Evolutionary conservation across 1,140 invertebrate species (phyloP).

Genomic region (Laodelphax striatellus): DNA sequence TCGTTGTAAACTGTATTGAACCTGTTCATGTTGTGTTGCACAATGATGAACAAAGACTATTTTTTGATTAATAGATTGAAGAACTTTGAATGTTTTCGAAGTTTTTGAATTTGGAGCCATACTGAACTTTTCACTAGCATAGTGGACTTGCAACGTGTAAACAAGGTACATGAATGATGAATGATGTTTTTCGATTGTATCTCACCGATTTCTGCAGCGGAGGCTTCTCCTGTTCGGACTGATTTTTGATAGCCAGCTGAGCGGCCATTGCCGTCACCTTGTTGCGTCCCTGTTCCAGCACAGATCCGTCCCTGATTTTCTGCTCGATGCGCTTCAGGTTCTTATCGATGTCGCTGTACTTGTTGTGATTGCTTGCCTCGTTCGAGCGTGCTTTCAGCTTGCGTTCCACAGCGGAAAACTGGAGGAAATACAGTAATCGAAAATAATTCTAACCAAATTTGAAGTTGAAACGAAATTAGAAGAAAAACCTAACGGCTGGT

Average conservation of each 20-base stretch:
- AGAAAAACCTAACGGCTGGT: too few species aligned
- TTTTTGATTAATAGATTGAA: too few species aligned
- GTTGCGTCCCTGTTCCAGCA: conserved; percentile 54
- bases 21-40: too few species aligned
- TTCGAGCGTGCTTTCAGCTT: conserved; percentile 29
- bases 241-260: conserved; percentile 54
- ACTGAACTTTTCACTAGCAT: too few species aligned
- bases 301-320: conserved; percentile 66
- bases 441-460: background rate
- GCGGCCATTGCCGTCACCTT: conserved; percentile 82
- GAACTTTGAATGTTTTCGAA: too few species aligned
- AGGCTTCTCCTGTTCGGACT: conserved; percentile 38
- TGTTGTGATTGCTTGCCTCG: conserved; percentile 33
- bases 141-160: too few species aligned
- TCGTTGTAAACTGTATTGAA: too few species aligned
- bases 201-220: conserved; percentile 47
- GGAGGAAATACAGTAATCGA: conserved; percentile 24
- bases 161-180: too few species aligned
- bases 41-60: too few species aligned
- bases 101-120: too few species aligned
- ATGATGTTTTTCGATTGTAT: conserved; percentile 11
- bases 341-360: conserved; percentile 65
- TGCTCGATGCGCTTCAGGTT: conserved; percentile 66
- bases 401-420: conserved; percentile 69
- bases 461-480: too few species aligned